Conservation (phyloP, 2,113 vertebrate species). For the Eidolon helvum region DNA sequence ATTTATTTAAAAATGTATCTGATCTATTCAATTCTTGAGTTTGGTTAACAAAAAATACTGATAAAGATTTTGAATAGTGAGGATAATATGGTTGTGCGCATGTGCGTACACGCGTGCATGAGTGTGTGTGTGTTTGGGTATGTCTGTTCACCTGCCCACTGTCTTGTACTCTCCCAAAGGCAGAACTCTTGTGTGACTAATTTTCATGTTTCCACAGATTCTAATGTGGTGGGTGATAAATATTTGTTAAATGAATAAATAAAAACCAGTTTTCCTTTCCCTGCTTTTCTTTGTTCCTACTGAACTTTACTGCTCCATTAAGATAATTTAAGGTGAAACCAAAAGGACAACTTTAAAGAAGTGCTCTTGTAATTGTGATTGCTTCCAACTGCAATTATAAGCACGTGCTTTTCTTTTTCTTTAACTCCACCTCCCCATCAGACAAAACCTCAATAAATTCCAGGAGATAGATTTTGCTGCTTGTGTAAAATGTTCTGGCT, state of each 20-base stretch:
- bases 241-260: slow-evolving; percentile 8
- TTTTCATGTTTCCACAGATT: background rate
- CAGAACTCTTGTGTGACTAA: background rate
- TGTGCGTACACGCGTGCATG: fast-evolving
- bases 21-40: background rate
- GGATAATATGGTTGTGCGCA: background rate
- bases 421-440: background rate
- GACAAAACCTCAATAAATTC: slow-evolving; percentile 45
- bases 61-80: background rate
- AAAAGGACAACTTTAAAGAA: slow-evolving; percentile 65
- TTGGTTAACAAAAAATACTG: background rate
- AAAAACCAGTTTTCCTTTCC: background rate
- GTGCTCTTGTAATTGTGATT: slow-evolving; percentile 23
- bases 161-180: background rate
- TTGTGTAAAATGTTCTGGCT: slow-evolving; percentile 55
- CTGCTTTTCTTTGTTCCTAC: background rate
- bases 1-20: background rate
- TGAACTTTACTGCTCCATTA: slow-evolving; percentile 36
- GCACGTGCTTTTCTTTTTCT: slow-evolving; percentile 41
- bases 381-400: slow-evolving; percentile 74
- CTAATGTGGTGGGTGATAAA: background rate
- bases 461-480: slow-evolving; percentile 35
- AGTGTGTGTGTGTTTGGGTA: too few relatives aligned
- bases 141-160: background rate
- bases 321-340: slow-evolving; percentile 71